These are phyloP conservation scores for Phaenicophaeus curvirostris DNA, from an alignment of 2,797 vertebrate genomes.

Conservation along the genomic window DNA sequence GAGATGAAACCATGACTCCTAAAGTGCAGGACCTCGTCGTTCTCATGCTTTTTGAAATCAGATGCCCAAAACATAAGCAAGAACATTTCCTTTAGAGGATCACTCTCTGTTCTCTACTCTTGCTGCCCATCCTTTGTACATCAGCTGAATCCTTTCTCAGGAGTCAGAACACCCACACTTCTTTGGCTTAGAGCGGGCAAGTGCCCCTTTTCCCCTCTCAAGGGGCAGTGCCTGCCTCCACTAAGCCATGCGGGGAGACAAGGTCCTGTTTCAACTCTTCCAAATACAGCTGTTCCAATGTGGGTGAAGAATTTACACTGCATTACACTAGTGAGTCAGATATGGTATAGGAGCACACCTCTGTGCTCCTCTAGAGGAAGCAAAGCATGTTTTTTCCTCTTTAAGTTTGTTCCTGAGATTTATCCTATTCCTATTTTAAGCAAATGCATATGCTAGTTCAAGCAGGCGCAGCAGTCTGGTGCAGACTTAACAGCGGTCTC, in stretches of 20 bases:
- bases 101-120: neutral
- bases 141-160: neutral
- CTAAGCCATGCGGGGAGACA: neutral
- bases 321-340: neutral
- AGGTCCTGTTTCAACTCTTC: neutral
- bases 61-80: neutral
- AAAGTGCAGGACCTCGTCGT: neutral
- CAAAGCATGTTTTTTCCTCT: neutral
- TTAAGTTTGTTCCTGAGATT: conserved; percentile 54
- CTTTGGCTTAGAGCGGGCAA: neutral
- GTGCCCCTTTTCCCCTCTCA: rapidly evolving
- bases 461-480: neutral
- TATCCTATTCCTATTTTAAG: conserved; percentile 50
- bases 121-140: neutral
- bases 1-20: neutral
- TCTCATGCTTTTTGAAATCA: neutral
- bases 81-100: neutral
- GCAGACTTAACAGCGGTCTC: conserved; percentile 34
- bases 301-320: neutral
- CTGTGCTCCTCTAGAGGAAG: conserved; percentile 23
- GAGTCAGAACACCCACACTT: rapidly evolving
- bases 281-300: neutral
- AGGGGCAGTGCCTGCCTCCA: neutral
- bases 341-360: neutral
- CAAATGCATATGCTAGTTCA: neutral